phyloP scores from a whole-genome alignment of 2,113 vertebrate genomes.

The Sterna hirundo region DNA sequence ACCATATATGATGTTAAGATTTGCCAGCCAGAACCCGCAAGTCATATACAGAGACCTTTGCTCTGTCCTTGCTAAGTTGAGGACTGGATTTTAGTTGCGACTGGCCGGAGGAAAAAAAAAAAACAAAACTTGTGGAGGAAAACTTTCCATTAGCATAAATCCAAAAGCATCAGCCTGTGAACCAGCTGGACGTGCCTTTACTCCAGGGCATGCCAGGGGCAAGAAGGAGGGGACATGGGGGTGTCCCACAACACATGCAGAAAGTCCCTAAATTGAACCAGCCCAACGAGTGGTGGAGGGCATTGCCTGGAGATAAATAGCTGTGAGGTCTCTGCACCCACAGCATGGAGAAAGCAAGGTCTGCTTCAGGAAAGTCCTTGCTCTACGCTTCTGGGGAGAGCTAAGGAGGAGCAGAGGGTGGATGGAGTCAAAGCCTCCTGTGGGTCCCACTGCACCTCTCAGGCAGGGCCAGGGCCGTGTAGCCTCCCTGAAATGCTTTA shows the following conservation, averaged over 20 bases:
- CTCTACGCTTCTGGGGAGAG: neutral
- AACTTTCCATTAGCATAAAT: slow-evolving; percentile 13
- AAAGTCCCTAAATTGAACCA: neutral
- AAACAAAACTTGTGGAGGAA: neutral
- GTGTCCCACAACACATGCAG: neutral
- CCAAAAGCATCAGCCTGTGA: neutral
- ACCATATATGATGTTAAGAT: slow-evolving; percentile 36
- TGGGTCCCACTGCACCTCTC: neutral
- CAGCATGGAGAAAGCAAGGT: neutral
- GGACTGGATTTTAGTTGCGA: slow-evolving; percentile 20
- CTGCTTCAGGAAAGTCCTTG: neutral
- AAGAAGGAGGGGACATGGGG: neutral
- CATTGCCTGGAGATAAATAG: neutral
- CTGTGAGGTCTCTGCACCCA: neutral
- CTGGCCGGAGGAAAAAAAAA: neutral
- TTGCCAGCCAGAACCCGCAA: slow-evolving; percentile 37
- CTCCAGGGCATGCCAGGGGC: neutral
- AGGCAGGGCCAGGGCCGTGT: neutral
- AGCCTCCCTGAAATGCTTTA: neutral
- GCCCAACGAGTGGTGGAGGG: neutral
- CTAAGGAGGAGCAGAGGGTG: neutral
- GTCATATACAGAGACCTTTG: slow-evolving; percentile 25
- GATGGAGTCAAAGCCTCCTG: neutral
- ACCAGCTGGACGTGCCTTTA: neutral
- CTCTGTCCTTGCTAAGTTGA: slow-evolving; percentile 53